A percentile compares a stretch with the other conserved stretches of the same genome.
phyloP scores from a whole-genome alignment of 2,797 vertebrate species.

The Falco columbarius region DNA sequence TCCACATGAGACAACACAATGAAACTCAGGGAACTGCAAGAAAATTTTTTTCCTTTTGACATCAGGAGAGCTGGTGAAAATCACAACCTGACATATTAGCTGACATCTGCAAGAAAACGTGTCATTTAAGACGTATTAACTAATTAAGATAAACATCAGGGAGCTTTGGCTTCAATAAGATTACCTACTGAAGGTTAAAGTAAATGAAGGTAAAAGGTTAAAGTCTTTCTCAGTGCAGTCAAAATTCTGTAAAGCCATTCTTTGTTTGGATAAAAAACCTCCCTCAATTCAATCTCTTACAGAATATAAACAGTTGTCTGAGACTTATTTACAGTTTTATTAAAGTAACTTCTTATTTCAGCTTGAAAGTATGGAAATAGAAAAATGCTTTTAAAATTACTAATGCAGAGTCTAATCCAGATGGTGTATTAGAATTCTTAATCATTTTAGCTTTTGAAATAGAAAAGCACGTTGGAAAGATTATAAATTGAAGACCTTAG shows the following conservation, averaged over 20 bases:
- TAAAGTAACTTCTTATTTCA: background rate
- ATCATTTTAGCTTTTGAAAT: background rate
- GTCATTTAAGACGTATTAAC: constrained; percentile 27
- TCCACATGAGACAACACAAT: background rate
- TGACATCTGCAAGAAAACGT: background rate
- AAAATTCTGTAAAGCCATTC: background rate
- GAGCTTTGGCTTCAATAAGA: constrained; percentile 37
- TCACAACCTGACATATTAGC: background rate
- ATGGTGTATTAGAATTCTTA: background rate
- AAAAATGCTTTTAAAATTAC: background rate
- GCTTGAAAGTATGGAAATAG: background rate
- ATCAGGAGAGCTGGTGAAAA: background rate
- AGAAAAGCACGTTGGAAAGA: background rate
- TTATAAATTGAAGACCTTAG: background rate
- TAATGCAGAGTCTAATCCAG: background rate
- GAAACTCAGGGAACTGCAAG: background rate
- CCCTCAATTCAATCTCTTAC: background rate
- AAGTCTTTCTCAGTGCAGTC: background rate
- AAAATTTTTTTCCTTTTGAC: background rate
- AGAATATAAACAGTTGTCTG: background rate
- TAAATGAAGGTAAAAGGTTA: background rate
- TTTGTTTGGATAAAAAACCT: background rate
- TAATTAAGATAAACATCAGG: constrained; percentile 27
- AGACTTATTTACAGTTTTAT: background rate
- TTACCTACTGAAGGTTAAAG: background rate